Percentiles rank a stretch among this genome's conserved stretches.
Evolutionary conservation across 2,113 vertebrate species (phyloP).

Genomic region (Chlamydotis undulata): DNA sequence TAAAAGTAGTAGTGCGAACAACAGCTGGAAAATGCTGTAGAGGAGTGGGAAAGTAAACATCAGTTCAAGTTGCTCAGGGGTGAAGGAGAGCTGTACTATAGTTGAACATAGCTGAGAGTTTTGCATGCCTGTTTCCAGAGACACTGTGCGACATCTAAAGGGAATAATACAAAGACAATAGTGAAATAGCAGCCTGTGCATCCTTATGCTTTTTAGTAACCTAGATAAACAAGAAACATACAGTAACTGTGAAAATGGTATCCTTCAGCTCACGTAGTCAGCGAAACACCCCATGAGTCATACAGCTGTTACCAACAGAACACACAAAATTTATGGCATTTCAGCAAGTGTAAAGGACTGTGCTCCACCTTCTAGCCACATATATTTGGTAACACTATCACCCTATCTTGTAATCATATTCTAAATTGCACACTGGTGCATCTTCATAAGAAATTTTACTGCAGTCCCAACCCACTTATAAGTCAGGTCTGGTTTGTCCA

Average conservation of each 20-base stretch:
- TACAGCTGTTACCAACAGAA: not conserved
- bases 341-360: not conserved
- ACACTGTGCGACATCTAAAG: slow-evolving; percentile 90
- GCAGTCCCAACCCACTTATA: not conserved
- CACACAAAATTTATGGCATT: not conserved
- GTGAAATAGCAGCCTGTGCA: not conserved
- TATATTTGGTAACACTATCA: not conserved
- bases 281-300: not conserved
- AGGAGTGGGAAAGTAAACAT: slow-evolving; percentile 95
- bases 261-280: not conserved
- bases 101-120: slow-evolving; percentile 94
- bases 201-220: not conserved
- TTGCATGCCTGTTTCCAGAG: slow-evolving; percentile 94
- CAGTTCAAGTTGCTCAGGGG: slow-evolving; percentile 78
- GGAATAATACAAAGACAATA: not conserved
- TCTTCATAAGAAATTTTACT: not conserved
- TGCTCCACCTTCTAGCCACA: not conserved
- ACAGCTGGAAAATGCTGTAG: slow-evolving; percentile 94
- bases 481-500: not conserved
- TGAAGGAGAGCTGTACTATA: slow-evolving; percentile 92
- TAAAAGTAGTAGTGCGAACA: slow-evolving; percentile 70
- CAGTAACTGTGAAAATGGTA: not conserved
- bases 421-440: not conserved
- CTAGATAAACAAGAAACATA: not conserved
- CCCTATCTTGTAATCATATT: not conserved